Evolutionary conservation across 2,888 invertebrate species (phyloP).

Genomic region (Athetis lepigone): DNA sequence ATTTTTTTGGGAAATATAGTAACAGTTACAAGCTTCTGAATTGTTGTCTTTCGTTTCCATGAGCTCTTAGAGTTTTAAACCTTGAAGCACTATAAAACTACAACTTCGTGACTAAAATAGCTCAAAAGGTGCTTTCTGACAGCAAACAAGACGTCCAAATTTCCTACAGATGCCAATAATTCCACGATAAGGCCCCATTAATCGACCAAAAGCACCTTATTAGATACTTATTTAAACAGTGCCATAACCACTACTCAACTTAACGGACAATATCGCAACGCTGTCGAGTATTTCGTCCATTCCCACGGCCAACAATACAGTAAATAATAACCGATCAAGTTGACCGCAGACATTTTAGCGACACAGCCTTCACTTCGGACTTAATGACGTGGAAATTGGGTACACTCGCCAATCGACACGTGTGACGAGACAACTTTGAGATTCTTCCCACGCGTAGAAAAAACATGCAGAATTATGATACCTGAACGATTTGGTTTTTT

Average conservation of each 20-base stretch:
- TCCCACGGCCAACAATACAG: constrained; percentile 58
- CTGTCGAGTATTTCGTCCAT: constrained; percentile 26
- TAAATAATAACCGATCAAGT: constrained; percentile 49
- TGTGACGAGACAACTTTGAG: constrained; percentile 23
- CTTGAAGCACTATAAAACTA: background rate
- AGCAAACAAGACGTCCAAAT: constrained; percentile 15
- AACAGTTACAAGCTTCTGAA: too few relatives aligned
- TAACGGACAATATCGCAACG: constrained; percentile 31
- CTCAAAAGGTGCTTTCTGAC: too few relatives aligned
- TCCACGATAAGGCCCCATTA: constrained; percentile 6
- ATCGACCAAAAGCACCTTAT: constrained; percentile 30
- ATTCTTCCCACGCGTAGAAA: constrained; percentile 52
- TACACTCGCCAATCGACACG: constrained; percentile 39
- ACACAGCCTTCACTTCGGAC: constrained; percentile 47
- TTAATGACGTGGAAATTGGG: constrained; percentile 60
- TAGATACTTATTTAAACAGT: constrained; percentile 11
- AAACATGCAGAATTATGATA: constrained; percentile 36
- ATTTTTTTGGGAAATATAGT: too few relatives aligned
- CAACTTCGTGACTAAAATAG: too few relatives aligned
- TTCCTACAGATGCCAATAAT: background rate
- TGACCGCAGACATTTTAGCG: constrained; percentile 57
- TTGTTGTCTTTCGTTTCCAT: too few relatives aligned
- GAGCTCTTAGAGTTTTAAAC: too few relatives aligned
- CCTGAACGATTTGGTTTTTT: constrained; percentile 30
- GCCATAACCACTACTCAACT: constrained; percentile 29